Conservation (phyloP, 2,888 invertebrate genomes). For the Tryphoninae sp. region DNA sequence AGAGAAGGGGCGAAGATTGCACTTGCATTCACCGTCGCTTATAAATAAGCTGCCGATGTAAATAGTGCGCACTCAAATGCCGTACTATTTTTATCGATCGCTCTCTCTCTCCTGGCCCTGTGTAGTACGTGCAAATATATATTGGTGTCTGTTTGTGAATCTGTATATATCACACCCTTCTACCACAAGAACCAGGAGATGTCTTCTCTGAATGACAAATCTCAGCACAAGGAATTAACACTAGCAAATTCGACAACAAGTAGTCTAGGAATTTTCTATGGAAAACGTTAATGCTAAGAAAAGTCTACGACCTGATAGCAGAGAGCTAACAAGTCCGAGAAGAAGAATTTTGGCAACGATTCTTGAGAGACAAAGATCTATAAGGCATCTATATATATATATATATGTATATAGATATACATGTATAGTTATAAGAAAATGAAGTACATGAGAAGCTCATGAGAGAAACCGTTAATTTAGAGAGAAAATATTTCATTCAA, state of each 20-base stretch:
- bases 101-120: slow-evolving; percentile 47
- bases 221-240: no score
- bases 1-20: slow-evolving; percentile 65
- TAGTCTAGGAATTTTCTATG: neutral
- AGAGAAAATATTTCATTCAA: slow-evolving; percentile 33
- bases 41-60: slow-evolving; percentile 80
- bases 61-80: slow-evolving; percentile 79
- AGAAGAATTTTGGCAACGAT: slow-evolving; percentile 42
- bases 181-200: neutral
- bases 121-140: neutral
- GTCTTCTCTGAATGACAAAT: neutral
- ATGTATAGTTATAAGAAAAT: neutral
- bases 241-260: no score
- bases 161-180: slow-evolving; percentile 12
- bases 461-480: slow-evolving; percentile 25
- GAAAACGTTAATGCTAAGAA: neutral
- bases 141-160: slow-evolving; percentile 22
- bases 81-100: slow-evolving; percentile 79
- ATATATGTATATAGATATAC: neutral
- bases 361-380: slow-evolving; percentile 14
- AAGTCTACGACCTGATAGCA: slow-evolving; percentile 13
- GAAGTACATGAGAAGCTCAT: neutral
- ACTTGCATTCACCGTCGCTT: slow-evolving; percentile 75
- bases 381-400: neutral
- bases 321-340: neutral